Base-by-base conservation (phyloP, 2,113 vertebrate species). In the Gorsachius goisagi region DNA sequence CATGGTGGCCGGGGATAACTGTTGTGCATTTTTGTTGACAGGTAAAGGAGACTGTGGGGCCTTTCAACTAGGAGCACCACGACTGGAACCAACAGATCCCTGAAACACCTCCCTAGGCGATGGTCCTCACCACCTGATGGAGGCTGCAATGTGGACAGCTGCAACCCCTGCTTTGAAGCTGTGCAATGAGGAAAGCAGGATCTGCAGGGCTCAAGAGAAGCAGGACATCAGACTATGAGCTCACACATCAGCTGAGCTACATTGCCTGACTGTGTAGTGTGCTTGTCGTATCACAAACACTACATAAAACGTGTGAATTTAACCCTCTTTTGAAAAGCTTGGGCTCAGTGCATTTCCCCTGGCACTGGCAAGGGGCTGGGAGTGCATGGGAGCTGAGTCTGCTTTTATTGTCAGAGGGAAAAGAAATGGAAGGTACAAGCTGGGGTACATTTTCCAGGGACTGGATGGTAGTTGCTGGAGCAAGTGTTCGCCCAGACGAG, bases 61-160 rank as follows among this genome's bases (percentile, higher is more conserved):
- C 47, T 55, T 74, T 44, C 30, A 37, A 17, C 47, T 55, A 41
- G 13, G 62, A 86, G 21, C 9, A 5, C 12, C 30, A 22, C 2
- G 8, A n/a, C 58, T 64, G 35, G 11, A 60, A 49, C 44, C 52
- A 55, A 12, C 6, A 21, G 49, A 19, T 5, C 26, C 50, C 50
- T 30, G 53, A 44, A 83, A 83, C 45, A 76, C 15, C 8, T 56
- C 23, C 19, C 3, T 9, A 1, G 55, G 28, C 63, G 3, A 55
- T 3, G 33, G 45, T 15, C 45, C 58, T 91, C 39, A 66, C 9
- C 12, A 4, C 0, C 0, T 3, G 7, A 21, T 10, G 21, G 37
- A 59, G 28, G 41, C 47, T 58, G 52, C 4, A 11, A 30, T 16
- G 11, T 1, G 30, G 52, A 28, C 24, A 49, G 35, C 59, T 4